Conservation (phyloP, 1,140 invertebrate species). For the Ditylenchus dipsaci region DNA sequence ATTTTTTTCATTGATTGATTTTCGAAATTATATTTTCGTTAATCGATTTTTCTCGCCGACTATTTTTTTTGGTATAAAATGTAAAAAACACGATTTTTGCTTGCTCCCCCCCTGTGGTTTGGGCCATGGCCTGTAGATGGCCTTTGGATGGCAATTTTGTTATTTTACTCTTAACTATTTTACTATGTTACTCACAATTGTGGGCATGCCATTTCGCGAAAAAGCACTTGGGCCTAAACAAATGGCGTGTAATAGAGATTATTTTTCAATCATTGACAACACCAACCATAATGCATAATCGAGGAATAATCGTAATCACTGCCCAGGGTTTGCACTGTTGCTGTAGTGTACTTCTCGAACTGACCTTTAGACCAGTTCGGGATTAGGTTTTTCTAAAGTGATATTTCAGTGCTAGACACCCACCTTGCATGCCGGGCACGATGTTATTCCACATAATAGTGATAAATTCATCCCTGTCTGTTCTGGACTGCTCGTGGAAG, state of each 20-base stretch:
- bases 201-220: conserved; percentile 58
- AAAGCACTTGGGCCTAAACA: conserved; percentile 57
- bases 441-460: conserved; percentile 60
- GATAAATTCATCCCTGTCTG: conserved; percentile 59
- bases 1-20: too few species aligned
- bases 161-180: too few species aligned
- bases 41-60: too few species aligned
- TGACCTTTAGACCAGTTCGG: conserved; percentile 35
- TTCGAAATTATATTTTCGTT: too few species aligned
- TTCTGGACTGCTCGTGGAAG: conserved; percentile 60
- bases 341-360: conserved; percentile 57
- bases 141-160: too few species aligned
- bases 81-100: too few species aligned
- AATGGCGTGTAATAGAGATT: neutral
- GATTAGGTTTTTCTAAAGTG: neutral
- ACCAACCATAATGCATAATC: conserved; percentile 61
- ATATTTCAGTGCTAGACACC: neutral
- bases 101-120: too few species aligned
- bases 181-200: conserved; percentile 52
- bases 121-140: too few species aligned
- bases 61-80: too few species aligned
- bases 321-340: conserved; percentile 56
- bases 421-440: conserved; percentile 52
- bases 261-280: neutral
- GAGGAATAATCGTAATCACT: conserved; percentile 61